Conservation (phyloP, 1,140 invertebrate genomes). For the Formica selysi region DNA sequence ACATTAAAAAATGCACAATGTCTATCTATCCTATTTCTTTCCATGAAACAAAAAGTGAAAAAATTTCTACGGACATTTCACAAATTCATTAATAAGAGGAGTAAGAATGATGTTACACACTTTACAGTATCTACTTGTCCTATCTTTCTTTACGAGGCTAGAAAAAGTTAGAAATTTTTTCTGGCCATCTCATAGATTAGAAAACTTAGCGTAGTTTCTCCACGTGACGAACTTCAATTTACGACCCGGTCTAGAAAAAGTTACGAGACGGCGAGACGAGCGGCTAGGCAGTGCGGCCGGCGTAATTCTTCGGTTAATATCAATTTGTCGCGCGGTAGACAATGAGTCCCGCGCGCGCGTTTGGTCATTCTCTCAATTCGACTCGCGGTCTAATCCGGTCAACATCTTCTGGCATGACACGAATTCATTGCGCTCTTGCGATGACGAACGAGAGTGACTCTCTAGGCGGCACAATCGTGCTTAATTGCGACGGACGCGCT, state of each 20-base stretch:
- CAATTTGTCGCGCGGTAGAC: slow-evolving; percentile 76
- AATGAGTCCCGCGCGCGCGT: slow-evolving; percentile 73
- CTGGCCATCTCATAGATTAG: slow-evolving; percentile 12
- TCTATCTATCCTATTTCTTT: not conserved
- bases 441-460: slow-evolving; percentile 74
- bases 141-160: not conserved
- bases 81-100: not conserved
- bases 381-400: slow-evolving; percentile 75
- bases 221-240: slow-evolving; percentile 52
- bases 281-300: not conserved
- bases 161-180: not conserved
- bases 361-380: slow-evolving; percentile 82
- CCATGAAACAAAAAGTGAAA: not conserved
- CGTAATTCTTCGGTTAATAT: slow-evolving; percentile 77
- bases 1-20: not conserved
- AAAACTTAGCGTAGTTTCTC: slow-evolving; percentile 11
- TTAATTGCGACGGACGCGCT: slow-evolving; percentile 72
- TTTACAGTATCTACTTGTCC: not conserved
- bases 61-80: not conserved
- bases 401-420: slow-evolving; percentile 80
- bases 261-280: slow-evolving; percentile 54
- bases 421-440: slow-evolving; percentile 77
- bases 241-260: slow-evolving; percentile 47
- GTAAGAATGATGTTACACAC: not conserved
- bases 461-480: slow-evolving; percentile 70